Percentiles rank a stretch among this genome's conserved stretches.
Evolutionary conservation across 2,888 invertebrate genomes (phyloP).

Genomic region (Ferrisia virgata): DNA sequence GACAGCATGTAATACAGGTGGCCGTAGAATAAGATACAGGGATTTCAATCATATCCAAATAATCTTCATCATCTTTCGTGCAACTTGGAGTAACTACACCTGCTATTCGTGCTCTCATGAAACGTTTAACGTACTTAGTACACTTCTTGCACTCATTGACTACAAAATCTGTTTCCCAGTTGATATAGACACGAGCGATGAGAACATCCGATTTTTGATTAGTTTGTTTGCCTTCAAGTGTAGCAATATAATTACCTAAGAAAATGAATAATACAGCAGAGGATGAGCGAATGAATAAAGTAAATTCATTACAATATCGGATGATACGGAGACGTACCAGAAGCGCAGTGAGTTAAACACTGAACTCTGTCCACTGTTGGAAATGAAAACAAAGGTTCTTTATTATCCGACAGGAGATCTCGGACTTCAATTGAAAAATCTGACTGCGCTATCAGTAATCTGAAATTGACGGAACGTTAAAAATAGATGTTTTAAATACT

Average conservation of each 20-base stretch:
- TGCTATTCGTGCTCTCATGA: constrained; percentile 67
- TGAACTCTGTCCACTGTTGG: constrained; percentile 71
- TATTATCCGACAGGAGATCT: constrained; percentile 55
- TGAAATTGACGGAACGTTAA: constrained; percentile 47
- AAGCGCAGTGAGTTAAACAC: constrained; percentile 64
- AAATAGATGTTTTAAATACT: not conserved
- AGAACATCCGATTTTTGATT: constrained; percentile 53
- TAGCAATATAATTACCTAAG: constrained; percentile 62
- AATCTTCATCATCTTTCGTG: constrained; percentile 50
- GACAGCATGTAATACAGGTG: constrained; percentile 63
- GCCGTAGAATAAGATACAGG: constrained; percentile 60
- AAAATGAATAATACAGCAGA: not conserved
- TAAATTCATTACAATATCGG: no score
- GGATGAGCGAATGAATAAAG: no score
- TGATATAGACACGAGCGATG: constrained; percentile 70
- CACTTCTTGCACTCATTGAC: constrained; percentile 53
- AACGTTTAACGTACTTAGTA: constrained; percentile 53
- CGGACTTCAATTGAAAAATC: constrained; percentile 63
- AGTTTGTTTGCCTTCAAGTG: constrained; percentile 61
- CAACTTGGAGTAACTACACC: constrained; percentile 69
- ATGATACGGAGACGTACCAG: constrained; percentile 57
- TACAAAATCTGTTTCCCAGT: constrained; percentile 59
- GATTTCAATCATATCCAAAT: constrained; percentile 70
- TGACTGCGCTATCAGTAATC: constrained; percentile 61
- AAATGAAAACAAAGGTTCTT: constrained; percentile 60